Base-by-base conservation (phyloP, 92 coral and sea anemone species). In the Pocillopora grandis region DNA sequence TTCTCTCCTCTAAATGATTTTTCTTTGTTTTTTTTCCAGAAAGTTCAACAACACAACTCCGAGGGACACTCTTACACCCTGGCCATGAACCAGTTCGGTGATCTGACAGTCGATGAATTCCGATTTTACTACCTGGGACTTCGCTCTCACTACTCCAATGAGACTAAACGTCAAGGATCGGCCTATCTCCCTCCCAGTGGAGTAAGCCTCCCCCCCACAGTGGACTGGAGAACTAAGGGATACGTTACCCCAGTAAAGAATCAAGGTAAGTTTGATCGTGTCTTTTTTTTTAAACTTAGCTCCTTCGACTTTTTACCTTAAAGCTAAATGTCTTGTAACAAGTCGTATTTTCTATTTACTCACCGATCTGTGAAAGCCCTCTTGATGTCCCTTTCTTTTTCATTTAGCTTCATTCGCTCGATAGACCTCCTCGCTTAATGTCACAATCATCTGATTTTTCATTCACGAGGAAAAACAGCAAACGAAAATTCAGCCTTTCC, bases 41-140 rank as follows among this genome's bases (percentile, higher is more conserved):
- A 80, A 87, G 81, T 95, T 82, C 80, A 81, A 79, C 88, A 88
- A 36, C 98, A 95, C 90, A 95, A 95, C 85, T 78, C 87, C 16
- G 93, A 67, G 55, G 81, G 82, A 20, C 92, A 89, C 64, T 87
- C 88, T 15, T 86, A 75, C 84, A 95, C 91, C 21, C 71, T 95
- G 89, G 98, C 93, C 9, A 92, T 95, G 96, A 95, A 95, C 82
- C 93, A 95, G 60, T 95, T 92, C 65, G 94, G 94, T 63, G 98
- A 95, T 75, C 84, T 95, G 90, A 93, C 98, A 7, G 86, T 69
- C 75, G 71, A 85, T 42, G 98, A 95, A 85, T 95, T 88, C 76
- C 94, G 94, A 62, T 88, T 75, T 66, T 84, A 87, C 59, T 90
- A 80, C 87, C 89, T 95, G 21, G 98, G 98, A 57, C 80, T 79